Evolutionary conservation across 2,113 vertebrate species (phyloP), one percentile per base, ranked within the genome.

Genomic region (Pluvianellus socialis): DNA sequence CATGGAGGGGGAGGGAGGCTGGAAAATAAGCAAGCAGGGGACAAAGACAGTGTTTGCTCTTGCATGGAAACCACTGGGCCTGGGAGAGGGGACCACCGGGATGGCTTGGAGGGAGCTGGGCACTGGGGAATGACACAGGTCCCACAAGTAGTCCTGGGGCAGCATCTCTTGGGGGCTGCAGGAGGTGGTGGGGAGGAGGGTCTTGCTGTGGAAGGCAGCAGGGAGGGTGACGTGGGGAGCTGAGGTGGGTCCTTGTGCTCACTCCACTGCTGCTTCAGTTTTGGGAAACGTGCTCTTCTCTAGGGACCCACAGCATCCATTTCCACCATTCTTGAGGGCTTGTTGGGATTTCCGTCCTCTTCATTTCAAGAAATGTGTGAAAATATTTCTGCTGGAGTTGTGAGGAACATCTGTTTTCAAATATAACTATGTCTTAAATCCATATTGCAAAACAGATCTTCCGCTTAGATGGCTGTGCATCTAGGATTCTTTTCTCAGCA

Each of bases 391-490:
- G 26, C 18, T 55, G 30, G 42, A 50, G 24, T 73, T 84, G n/a
- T 12, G 52, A 81, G 45, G 53, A 87, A 10, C 32, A 44, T 84
- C 35, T 77, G n/a, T 26, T 80, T 92, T 87, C 52, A 59, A 5
- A 77, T 28, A 12, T 4, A 42, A 23, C 19, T 35, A 9, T 50
- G 27, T 53, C 28, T 81, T 45, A 67, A 59, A 81, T n/a, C n/a
- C 8, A 2, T 67, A 30, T 61, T 83, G 58, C 47, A 42, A 19
- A 49, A 28, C 62, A 53, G 14, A 44, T 71, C 35, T 91, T 68
- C 26, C 0, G 0, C 72, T 70, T 52, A 7, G 23, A 2, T 11
- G 35, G 35, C 10, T 35, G 0, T 21, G 2, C 9, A 2, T 28
- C 24, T 28, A 30, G 50, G 24, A 30, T 40, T 86, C 65, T 50